A percentile compares a stretch with the other conserved stretches of the same genome.
Evolutionary conservation across 2,888 invertebrate species (phyloP).

Genomic region (Lycophotia porphyrea): DNA sequence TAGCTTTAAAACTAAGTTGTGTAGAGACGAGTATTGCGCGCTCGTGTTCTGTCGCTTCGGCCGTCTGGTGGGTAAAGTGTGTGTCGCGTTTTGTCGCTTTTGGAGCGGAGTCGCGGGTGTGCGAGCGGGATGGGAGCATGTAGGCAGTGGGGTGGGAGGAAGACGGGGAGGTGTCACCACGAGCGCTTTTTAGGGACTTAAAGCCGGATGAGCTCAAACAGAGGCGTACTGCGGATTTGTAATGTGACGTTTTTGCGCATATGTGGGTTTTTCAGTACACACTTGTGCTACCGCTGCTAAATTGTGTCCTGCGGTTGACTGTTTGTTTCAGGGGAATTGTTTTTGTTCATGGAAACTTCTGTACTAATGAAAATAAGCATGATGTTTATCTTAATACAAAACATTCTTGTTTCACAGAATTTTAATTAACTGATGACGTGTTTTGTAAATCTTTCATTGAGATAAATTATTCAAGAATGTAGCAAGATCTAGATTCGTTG

Average conservation of each 20-base stretch:
- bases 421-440: slow-evolving; percentile 27
- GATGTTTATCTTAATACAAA: slow-evolving; percentile 23
- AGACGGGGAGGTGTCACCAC: slow-evolving; percentile 88
- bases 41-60: slow-evolving; percentile 77
- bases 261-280: slow-evolving; percentile 78
- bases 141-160: slow-evolving; percentile 79
- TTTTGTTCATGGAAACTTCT: slow-evolving; percentile 52
- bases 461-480: background rate
- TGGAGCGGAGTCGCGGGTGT: slow-evolving; percentile 79
- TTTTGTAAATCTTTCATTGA: slow-evolving; percentile 11
- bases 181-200: slow-evolving; percentile 86
- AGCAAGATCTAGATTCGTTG: background rate
- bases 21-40: slow-evolving; percentile 82
- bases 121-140: slow-evolving; percentile 81
- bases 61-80: slow-evolving; percentile 77
- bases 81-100: slow-evolving; percentile 88
- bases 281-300: slow-evolving; percentile 68
- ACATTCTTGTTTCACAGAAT: slow-evolving; percentile 39
- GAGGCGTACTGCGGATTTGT: slow-evolving; percentile 81
- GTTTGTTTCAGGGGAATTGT: slow-evolving; percentile 52
- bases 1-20: slow-evolving; percentile 79
- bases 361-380: slow-evolving; percentile 48
- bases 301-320: slow-evolving; percentile 55
- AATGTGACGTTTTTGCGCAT: slow-evolving; percentile 83
- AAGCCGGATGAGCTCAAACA: slow-evolving; percentile 83